phyloP scores from a whole-genome alignment of 2,113 vertebrate species.

The Kobus ellipsiprymnus region DNA sequence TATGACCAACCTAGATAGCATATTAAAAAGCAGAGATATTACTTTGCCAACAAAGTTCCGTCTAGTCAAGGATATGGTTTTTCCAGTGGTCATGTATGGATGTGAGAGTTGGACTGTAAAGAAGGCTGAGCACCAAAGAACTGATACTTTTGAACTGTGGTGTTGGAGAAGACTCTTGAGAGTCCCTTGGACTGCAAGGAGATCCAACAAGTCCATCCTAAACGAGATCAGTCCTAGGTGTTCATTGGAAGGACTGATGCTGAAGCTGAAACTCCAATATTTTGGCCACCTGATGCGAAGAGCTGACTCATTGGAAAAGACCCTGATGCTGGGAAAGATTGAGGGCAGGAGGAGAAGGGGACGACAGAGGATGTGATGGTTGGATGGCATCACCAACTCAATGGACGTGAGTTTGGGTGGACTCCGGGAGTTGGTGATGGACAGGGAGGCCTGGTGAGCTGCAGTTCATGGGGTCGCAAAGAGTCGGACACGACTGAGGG shows the following conservation, averaged over 20 bases:
- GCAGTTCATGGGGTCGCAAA: fast-evolving
- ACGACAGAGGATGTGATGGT: not conserved
- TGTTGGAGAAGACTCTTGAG: not conserved
- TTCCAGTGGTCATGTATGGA: not conserved
- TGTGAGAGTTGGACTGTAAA: not conserved
- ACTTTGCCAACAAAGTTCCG: fast-evolving
- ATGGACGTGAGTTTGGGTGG: not conserved
- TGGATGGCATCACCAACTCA: not conserved
- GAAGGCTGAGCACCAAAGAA: not conserved
- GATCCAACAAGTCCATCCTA: not conserved
- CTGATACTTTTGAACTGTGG: not conserved
- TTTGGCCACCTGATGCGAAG: not conserved
- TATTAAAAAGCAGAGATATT: not conserved
- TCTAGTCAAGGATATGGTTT: not conserved
- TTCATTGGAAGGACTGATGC: not conserved
- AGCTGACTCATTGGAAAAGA: not conserved
- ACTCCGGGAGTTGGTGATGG: not conserved
- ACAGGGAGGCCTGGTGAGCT: not conserved
- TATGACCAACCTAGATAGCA: not conserved
- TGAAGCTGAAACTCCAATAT: not conserved
- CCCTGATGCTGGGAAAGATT: not conserved
- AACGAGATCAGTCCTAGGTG: not conserved
- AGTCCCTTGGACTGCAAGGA: not conserved
- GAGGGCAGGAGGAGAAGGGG: not conserved
- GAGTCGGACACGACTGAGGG: not conserved